phyloP scores from a whole-genome alignment of 2,113 vertebrate species.

The Galemys pyrenaicus region DNA sequence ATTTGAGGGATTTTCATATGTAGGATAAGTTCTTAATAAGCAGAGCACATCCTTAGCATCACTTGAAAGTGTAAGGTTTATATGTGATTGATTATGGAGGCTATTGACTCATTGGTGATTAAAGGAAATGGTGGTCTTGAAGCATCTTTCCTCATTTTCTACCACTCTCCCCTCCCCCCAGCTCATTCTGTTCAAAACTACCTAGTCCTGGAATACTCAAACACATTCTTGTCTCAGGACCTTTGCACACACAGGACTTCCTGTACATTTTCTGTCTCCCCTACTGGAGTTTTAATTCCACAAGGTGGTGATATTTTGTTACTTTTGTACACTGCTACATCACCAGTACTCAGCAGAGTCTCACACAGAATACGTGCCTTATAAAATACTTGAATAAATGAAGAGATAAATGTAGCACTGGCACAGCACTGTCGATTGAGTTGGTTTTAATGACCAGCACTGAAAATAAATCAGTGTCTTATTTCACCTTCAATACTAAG shows the following conservation, averaged over 20 bases:
- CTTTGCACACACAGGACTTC: background rate
- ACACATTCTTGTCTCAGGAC: background rate
- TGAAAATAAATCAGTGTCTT: background rate
- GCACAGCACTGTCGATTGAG: background rate
- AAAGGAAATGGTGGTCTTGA: background rate
- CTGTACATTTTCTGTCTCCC: background rate
- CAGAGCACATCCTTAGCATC: background rate
- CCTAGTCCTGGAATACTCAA: background rate
- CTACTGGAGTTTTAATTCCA: background rate
- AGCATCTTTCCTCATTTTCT: background rate
- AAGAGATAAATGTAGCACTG: background rate
- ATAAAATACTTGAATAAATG: background rate
- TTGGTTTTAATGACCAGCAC: background rate
- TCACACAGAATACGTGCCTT: background rate
- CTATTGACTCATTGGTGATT: background rate
- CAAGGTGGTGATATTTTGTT: background rate
- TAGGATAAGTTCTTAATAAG: background rate
- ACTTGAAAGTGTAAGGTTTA: background rate
- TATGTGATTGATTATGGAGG: background rate
- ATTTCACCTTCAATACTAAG: background rate
- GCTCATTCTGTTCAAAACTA: too few species aligned
- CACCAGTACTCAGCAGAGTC: background rate
- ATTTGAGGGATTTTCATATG: background rate
- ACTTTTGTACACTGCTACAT: background rate
- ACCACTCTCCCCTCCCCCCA: fast-evolving